Evolutionary conservation across 2,797 vertebrate genomes (phyloP).

Genomic region (Megalops cyprinoides): DNA sequence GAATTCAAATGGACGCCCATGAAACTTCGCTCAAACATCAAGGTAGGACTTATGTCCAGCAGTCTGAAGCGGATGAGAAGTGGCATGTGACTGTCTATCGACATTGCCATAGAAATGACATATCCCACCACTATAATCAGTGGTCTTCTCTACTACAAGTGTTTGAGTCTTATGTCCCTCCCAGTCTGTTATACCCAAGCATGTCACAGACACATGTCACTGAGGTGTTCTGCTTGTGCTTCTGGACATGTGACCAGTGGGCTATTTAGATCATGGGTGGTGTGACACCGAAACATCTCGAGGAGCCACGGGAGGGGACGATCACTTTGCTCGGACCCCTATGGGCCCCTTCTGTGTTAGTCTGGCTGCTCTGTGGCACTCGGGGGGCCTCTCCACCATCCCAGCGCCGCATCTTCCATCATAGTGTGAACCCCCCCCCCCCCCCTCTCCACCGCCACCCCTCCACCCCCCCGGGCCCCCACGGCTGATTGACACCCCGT

Average conservation of each 20-base stretch:
- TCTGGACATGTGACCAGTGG: conserved; percentile 45
- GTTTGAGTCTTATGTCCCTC: not conserved
- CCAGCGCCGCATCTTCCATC: not conserved
- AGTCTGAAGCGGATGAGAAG: no score
- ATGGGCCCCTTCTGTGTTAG: conserved; percentile 37
- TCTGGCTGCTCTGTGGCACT: conserved; percentile 35
- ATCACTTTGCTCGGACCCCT: conserved; percentile 58
- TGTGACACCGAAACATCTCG: conserved; percentile 53
- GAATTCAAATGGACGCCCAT: no score
- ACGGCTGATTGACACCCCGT: conserved; percentile 75
- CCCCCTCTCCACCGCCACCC: conserved; percentile 56
- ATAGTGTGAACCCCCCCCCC: not conserved
- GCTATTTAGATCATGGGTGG: conserved; percentile 60
- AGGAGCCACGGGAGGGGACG: conserved; percentile 19
- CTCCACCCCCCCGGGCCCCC: conserved; percentile 62
- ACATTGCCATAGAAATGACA: no score
- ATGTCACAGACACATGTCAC: conserved; percentile 61
- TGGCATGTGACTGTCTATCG: no score
- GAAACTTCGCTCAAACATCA: no score
- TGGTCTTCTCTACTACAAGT: no score
- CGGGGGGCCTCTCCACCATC: not conserved
- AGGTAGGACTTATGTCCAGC: no score
- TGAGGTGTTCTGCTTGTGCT: conserved; percentile 59
- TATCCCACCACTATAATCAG: no score
- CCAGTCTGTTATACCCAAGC: conserved; percentile 61